phyloP scores from a whole-genome alignment of 2,888 invertebrate species.

The Bimastos eiseni region DNA sequence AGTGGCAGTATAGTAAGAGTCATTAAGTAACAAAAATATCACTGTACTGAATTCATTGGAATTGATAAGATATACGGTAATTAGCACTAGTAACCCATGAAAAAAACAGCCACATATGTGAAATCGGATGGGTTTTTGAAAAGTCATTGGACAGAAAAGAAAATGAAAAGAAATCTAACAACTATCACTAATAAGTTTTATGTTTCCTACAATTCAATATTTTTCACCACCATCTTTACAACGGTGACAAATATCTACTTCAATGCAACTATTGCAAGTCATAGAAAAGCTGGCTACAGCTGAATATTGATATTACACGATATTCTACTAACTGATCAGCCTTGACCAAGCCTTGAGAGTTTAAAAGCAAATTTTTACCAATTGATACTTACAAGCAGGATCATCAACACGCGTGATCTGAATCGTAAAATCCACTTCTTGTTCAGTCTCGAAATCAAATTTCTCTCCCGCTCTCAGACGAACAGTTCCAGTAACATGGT shows the following conservation, averaged over 20 bases:
- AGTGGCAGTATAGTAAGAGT: too few relatives aligned
- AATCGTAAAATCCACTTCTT: constrained; percentile 48
- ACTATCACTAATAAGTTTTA: neutral
- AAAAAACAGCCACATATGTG: too few relatives aligned
- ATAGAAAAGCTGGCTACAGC: neutral
- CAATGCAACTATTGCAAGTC: neutral
- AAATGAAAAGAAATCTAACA: neutral
- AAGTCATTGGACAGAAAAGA: neutral
- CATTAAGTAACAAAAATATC: too few relatives aligned
- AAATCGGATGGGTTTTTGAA: neutral
- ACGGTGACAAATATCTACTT: neutral
- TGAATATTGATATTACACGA: neutral
- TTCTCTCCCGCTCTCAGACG: constrained; percentile 36
- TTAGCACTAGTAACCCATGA: too few relatives aligned
- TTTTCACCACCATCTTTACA: neutral
- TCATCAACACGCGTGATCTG: constrained; percentile 45
- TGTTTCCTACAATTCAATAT: neutral
- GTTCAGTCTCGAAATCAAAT: constrained; percentile 76
- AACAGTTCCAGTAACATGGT: constrained; percentile 38
- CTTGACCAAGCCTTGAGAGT: neutral
- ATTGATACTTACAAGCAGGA: constrained; percentile 40
- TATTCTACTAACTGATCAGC: neutral
- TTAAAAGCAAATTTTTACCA: constrained; percentile 18
- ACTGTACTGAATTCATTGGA: too few relatives aligned
- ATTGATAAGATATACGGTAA: too few relatives aligned